Percentiles rank a stretch among this genome's conserved stretches.
These are phyloP conservation scores for Apogon hyalosoma DNA, from an alignment of 2,797 vertebrate species.

Conservation along the genomic window DNA sequence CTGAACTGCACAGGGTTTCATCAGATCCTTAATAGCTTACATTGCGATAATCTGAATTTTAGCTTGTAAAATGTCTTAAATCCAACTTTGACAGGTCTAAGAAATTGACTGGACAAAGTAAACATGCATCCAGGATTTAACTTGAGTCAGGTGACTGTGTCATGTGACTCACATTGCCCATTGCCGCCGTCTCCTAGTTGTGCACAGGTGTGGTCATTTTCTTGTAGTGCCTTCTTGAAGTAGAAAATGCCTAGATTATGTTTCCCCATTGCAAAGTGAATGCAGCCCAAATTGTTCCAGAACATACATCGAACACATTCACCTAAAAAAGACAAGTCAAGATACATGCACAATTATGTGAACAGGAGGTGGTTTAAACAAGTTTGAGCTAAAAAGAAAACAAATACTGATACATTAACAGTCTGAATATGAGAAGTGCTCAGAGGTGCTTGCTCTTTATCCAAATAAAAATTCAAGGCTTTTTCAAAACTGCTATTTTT, in stretches of 20 bases:
- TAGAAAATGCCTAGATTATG: conserved; percentile 99
- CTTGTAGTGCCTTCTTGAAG: conserved; percentile 98
- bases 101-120: no score
- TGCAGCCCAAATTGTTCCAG: conserved; percentile 99
- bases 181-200: conserved; percentile 88
- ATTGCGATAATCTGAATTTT: no score
- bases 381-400: neutral
- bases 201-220: conserved; percentile 94
- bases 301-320: conserved; percentile 99
- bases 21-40: no score
- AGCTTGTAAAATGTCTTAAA: no score
- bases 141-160: neutral
- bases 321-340: conserved; percentile 79
- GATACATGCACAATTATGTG: neutral
- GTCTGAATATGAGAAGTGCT: no score
- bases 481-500: no score
- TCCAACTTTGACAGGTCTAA: no score
- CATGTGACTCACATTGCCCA: conserved; percentile 86
- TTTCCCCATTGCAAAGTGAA: conserved; percentile 99
- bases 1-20: no score
- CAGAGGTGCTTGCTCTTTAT: no score
- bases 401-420: neutral
- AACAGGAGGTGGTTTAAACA: neutral
- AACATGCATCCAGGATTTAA: neutral
- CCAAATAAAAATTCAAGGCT: no score